phyloP scores from a whole-genome alignment of 2,888 invertebrate genomes.

The Pycnomerus fuliginosus region DNA sequence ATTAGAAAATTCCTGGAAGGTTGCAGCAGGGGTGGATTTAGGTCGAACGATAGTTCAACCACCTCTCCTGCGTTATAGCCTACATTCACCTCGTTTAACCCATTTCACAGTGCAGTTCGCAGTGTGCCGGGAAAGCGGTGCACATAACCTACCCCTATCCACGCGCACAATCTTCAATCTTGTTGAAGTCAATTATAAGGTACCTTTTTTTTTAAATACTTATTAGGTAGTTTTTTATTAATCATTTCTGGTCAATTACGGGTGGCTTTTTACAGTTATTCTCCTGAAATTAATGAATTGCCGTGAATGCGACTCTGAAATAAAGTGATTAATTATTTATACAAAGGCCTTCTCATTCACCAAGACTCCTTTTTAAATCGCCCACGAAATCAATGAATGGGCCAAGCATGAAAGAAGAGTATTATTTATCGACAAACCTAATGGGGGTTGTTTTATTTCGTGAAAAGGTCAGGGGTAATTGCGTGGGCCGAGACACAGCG shows the following conservation, averaged over 20 bases:
- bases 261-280: too few species aligned
- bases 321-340: not conserved
- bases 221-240: too few species aligned
- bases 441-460: slow-evolving; percentile 1
- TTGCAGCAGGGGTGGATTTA: slow-evolving; percentile 20
- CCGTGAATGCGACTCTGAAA: slow-evolving; percentile 1
- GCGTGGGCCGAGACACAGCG: too few species aligned
- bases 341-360: not conserved
- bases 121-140: not conserved
- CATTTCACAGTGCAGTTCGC: slow-evolving; percentile 13
- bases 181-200: not conserved
- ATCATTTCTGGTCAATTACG: too few species aligned
- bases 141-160: not conserved
- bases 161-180: not conserved
- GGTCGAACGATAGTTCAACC: slow-evolving; percentile 36
- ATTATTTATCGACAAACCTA: slow-evolving; percentile 10
- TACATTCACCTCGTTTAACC: slow-evolving; percentile 14
- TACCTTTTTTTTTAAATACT: not conserved
- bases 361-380: slow-evolving; percentile 1
- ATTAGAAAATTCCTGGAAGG: slow-evolving; percentile 13
- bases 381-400: slow-evolving; percentile 10
- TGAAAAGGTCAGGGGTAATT: slow-evolving; percentile 24
- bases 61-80: slow-evolving; percentile 25
- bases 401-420: slow-evolving; percentile 5
- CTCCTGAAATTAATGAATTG: too few species aligned